These are phyloP conservation scores for Sternotherus odoratus DNA, from an alignment of 2,797 vertebrate genomes.

Conservation along the genomic window DNA sequence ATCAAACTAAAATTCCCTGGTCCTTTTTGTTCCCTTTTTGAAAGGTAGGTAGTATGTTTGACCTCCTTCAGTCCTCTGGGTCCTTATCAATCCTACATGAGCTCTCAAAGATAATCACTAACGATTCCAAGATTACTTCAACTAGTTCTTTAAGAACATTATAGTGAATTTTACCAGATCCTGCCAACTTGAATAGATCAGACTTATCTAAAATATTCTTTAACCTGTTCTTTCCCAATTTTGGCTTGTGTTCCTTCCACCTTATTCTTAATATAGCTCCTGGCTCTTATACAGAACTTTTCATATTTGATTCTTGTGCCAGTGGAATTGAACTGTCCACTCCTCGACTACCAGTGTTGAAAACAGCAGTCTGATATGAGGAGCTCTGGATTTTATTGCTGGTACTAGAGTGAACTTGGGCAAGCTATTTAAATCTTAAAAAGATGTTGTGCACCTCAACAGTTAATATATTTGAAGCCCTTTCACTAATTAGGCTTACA, in stretches of 20 bases:
- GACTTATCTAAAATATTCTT: background rate
- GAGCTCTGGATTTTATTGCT: conserved; percentile 7
- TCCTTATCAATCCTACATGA: background rate
- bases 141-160: background rate
- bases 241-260: background rate
- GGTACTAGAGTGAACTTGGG: background rate
- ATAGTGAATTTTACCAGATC: background rate
- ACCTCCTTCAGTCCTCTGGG: background rate
- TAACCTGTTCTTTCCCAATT: background rate
- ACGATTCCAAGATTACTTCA: background rate
- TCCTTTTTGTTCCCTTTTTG: background rate
- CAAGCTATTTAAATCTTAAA: background rate
- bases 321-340: background rate
- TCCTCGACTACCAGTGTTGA: background rate
- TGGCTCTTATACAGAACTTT: background rate
- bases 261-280: background rate
- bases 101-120: background rate
- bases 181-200: background rate
- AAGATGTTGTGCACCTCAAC: background rate
- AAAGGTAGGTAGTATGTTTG: background rate
- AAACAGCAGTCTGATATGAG: background rate
- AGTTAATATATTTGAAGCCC: background rate
- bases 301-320: background rate
- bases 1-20: background rate
- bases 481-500: background rate